Base-by-base conservation (phyloP, 2,888 invertebrate species). In the Antitype chi region DNA sequence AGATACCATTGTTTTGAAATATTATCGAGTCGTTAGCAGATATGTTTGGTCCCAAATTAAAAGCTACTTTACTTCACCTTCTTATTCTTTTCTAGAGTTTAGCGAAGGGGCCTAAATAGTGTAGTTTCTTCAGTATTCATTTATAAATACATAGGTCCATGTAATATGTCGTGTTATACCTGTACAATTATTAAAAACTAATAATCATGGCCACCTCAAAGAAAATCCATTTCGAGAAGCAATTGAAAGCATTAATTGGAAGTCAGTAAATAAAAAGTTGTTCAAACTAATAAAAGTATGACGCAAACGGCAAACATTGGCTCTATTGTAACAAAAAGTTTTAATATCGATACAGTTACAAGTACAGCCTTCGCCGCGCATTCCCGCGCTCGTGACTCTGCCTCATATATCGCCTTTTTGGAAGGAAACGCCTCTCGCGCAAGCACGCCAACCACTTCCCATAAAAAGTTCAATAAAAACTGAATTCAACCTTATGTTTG, bases 401-500 rank as follows among this genome's bases (percentile, higher is more conserved):
- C 91, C 88, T 89, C 87, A 91, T 91, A 90, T 90, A 91, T 91
- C 91, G 84, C 74, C 63, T 78, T 78, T 81, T 92, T 91, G 89
- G 90, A 92, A 91, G 93, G 95, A 88, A 94, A 94, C 95, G 95
- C 95, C 95, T 95, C 93, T 93, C 90, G 88, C 87, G 88, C 87
- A 88, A 90, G 88, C 91, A 91, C 93, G 93, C 92, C 92, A 88
- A 90, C 89, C 91, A 91, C 93, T 93, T 92, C 92, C 91, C 91
- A 91, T 90, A 90, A 90, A 87, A 88, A 80, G 60, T 20, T 60
- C 49, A 74, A 73, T 71, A 68, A 81, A 71, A 85, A 68, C 80
- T 64, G 80, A 80, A 83, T 69, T 84, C 73, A 83, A 85, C 84
- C 74, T 86, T 88, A 88, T 28, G 66, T n/a, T 47, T 76, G 66